Conservation (phyloP, 2,888 invertebrate genomes). For the Lasius platythorax region DNA sequence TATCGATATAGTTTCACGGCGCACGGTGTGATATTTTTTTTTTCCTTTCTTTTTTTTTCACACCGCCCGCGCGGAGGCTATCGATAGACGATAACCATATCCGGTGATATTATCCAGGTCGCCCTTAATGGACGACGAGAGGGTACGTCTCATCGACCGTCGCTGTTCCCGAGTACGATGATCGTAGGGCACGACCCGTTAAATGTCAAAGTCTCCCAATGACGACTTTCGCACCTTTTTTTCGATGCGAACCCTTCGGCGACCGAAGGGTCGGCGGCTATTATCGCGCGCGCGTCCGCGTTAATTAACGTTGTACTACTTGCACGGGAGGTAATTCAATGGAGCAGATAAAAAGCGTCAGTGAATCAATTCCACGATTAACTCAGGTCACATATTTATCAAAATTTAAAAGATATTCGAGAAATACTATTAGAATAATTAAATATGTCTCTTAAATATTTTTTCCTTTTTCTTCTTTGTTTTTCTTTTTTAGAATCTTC, state of each 20-base stretch:
- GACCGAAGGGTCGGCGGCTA: constrained; percentile 19
- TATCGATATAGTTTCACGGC: constrained; percentile 28
- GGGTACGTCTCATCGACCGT: constrained; percentile 32
- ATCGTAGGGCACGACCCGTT: constrained; percentile 27
- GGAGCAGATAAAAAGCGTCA: background rate
- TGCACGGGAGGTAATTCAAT: background rate
- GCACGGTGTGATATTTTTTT: constrained; percentile 38
- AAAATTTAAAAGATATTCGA: background rate
- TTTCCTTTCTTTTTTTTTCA: background rate
- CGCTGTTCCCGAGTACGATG: background rate
- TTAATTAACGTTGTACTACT: constrained; percentile 17
- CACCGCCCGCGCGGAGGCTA: constrained; percentile 24
- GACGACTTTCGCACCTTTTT: constrained; percentile 33
- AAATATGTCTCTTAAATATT: background rate
- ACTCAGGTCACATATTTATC: background rate
- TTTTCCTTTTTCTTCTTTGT: background rate
- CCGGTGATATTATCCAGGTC: constrained; percentile 54
- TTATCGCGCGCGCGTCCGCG: background rate
- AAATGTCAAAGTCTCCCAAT: constrained; percentile 49
- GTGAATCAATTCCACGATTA: constrained; percentile 4
- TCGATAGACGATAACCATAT: constrained; percentile 40
- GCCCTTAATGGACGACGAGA: constrained; percentile 31
- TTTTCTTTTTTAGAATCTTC: background rate
- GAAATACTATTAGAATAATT: background rate
- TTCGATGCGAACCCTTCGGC: constrained; percentile 20